Base-by-base conservation (phyloP, 2,888 invertebrate genomes). In the Oeneis ivallda region DNA sequence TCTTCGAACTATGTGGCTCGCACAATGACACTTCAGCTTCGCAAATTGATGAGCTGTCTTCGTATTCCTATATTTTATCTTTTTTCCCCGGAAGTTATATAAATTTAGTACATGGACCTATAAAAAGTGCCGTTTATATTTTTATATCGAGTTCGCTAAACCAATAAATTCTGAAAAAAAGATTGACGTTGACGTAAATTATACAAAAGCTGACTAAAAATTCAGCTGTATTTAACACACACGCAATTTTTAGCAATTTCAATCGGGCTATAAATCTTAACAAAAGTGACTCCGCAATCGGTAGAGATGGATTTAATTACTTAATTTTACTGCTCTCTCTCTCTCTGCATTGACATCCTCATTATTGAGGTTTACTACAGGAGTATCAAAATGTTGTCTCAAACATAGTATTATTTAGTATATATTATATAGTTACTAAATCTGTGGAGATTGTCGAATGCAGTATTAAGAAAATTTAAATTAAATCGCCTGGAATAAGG, bases 121-220 rank as follows among this genome's bases (percentile, higher is more conserved):
- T 53, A 53, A 53, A 53, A 34, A 34, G 32, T n/a, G 34, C 15
- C 34, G 5, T n/a, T 53, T n/a, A 6, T 7, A 26, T 26, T 2
- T 53, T 49, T 49, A 19, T 49, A 15, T 54, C 54, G 37, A 54
- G 37, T 54, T 54, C 37, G 17, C 54, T 13, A 54, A 39, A 10
- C n/a, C 54, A 37, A 54, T 54, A 54, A 54, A 39, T 5, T 54
- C 37, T 54, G 54, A 54, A 37, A 54, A 54, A 26, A 26, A 26
- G 26, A 43, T 57, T 13, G 43, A 57, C 43, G n/a, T 32, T 17
- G 43, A 43, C 43, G 26, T 43, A 41, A 43, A 43, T 43, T 26
- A 57, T n/a, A 26, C 13, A 43, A 41, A 37, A 37, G 15, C 53
- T 37, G n/a, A 32, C 15, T 15, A 37, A 11, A 52, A 32, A 13